phyloP scores from a whole-genome alignment of 2,113 vertebrate genomes.

The Amphilophus citrinellus region DNA sequence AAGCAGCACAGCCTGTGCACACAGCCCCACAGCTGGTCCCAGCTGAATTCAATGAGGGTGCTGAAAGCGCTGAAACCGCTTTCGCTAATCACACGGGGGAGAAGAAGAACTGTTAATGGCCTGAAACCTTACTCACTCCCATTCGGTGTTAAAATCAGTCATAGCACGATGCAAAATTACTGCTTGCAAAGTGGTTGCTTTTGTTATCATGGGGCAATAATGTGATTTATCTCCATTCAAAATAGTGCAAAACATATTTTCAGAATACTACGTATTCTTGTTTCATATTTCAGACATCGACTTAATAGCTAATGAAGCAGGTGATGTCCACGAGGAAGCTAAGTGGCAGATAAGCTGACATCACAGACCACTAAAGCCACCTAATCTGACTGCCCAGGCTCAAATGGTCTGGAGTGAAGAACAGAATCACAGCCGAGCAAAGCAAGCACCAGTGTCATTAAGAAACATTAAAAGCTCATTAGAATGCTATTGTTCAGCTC shows the following conservation, averaged over 20 bases:
- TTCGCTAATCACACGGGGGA: constrained; percentile 36
- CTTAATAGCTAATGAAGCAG: not conserved
- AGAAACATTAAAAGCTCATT: constrained; percentile 73
- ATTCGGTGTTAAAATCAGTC: constrained; percentile 60
- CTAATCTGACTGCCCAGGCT: constrained; percentile 31
- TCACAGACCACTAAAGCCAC: constrained; percentile 42
- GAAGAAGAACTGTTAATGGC: constrained; percentile 50
- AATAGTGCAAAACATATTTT: constrained; percentile 21
- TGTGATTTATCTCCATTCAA: constrained; percentile 41
- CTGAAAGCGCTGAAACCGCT: constrained; percentile 53
- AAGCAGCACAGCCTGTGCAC: constrained; percentile 49
- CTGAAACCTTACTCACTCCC: constrained; percentile 44
- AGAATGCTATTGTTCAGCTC: constrained; percentile 60
- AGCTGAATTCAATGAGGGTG: constrained; percentile 42
- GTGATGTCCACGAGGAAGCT: constrained; percentile 18
- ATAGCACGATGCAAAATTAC: constrained; percentile 47
- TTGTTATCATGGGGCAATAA: constrained; percentile 39
- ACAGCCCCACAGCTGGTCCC: constrained; percentile 38
- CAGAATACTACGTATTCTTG: not conserved
- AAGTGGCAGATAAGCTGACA: constrained; percentile 29
- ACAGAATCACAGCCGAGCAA: constrained; percentile 43
- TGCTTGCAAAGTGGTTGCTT: constrained; percentile 45
- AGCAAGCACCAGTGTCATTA: constrained; percentile 55
- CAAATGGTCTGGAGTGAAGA: constrained; percentile 57
- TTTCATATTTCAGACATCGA: constrained; percentile 22